Conservation (phyloP, 2,888 invertebrate genomes). For the Trachelus stipa region DNA sequence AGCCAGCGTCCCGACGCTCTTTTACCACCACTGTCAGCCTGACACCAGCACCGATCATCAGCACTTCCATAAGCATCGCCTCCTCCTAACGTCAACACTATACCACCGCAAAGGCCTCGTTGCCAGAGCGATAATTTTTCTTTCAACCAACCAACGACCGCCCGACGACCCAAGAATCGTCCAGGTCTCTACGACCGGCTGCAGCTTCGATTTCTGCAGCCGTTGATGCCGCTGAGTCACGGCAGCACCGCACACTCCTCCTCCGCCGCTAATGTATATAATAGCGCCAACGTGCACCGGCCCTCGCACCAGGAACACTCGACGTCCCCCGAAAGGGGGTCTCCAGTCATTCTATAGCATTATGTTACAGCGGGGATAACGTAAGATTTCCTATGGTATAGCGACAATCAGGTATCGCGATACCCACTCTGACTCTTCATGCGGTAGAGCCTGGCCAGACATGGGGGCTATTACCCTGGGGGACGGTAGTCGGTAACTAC, state of each 20-base stretch:
- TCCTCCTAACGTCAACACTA: neutral
- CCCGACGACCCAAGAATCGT: neutral
- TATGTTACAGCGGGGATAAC: neutral
- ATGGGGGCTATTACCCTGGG: neutral
- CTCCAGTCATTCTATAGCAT: neutral
- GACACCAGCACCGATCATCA: neutral
- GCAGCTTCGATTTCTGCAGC: neutral
- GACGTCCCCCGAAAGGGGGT: neutral
- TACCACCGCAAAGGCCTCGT: neutral
- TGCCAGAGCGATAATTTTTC: neutral
- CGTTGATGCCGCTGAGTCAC: neutral
- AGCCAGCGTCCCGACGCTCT: neutral
- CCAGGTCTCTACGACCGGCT: neutral
- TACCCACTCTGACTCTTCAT: neutral
- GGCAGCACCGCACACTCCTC: neutral
- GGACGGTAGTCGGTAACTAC: neutral
- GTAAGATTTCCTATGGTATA: neutral
- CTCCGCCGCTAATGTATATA: neutral
- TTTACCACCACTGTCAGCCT: neutral
- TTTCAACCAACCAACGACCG: neutral
- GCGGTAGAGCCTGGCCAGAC: neutral
- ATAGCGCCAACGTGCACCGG: neutral
- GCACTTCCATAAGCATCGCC: neutral
- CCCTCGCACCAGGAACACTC: neutral
- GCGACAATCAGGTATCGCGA: neutral